Evolutionary conservation across 2,797 vertebrate genomes (phyloP).

Genomic region (Mus spretus): DNA sequence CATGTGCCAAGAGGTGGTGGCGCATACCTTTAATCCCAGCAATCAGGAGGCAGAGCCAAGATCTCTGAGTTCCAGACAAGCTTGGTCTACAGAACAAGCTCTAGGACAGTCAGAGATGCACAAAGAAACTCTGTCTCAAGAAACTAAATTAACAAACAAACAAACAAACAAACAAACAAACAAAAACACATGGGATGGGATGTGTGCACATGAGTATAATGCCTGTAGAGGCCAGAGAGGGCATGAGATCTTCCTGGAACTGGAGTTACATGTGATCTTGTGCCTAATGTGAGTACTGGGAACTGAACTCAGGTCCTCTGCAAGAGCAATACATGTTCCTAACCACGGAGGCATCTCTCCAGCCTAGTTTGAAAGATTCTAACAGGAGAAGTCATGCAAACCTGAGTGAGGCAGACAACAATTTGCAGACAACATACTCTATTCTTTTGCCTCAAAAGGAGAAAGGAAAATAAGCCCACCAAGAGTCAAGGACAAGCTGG

Average conservation of each 20-base stretch:
- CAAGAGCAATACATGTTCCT: not conserved
- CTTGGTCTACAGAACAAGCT: not conserved
- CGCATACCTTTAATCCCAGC: not conserved
- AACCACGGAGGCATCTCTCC: not conserved
- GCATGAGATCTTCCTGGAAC: not conserved
- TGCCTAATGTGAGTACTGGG: not conserved
- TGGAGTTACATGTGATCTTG: not conserved
- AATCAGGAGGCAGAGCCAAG: not conserved
- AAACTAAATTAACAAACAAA: not conserved
- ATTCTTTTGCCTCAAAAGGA: not conserved
- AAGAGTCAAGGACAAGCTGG: not conserved
- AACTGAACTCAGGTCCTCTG: not conserved
- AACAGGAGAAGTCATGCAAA: not conserved
- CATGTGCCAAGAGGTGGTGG: not conserved
- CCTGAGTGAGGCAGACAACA: not conserved
- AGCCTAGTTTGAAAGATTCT: not conserved
- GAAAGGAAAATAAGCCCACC: not conserved
- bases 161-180: no score
- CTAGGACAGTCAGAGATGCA: not conserved
- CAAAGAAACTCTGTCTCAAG: not conserved
- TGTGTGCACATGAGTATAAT: not conserved
- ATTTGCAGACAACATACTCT: not conserved
- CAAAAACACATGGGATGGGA: no score
- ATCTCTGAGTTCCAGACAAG: not conserved
- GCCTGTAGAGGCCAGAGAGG: not conserved